These are phyloP conservation scores for Micropoecilia bifurca DNA, from an alignment of 2,797 vertebrate genomes.

Conservation along the genomic window DNA sequence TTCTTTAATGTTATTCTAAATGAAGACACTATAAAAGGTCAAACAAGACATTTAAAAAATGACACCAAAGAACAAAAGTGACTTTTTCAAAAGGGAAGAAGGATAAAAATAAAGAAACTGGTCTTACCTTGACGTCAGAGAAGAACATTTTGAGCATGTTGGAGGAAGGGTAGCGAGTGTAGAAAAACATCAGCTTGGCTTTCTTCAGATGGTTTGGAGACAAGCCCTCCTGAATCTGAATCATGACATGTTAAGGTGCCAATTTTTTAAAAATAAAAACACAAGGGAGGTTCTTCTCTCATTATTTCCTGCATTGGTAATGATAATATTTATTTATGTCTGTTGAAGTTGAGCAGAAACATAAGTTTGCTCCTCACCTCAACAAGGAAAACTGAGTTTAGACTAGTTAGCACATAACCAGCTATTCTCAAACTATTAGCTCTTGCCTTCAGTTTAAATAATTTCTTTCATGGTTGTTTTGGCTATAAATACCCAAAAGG, in stretches of 20 bases:
- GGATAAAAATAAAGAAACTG: background rate
- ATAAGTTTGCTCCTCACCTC: background rate
- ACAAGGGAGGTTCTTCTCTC: background rate
- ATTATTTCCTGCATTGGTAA: background rate
- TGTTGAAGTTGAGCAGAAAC: background rate
- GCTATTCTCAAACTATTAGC: background rate
- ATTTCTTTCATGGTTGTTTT: background rate
- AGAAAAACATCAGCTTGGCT: slow-evolving; percentile 99
- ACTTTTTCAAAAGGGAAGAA: background rate
- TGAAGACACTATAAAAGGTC: background rate
- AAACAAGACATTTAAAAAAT: background rate
- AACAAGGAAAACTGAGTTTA: background rate
- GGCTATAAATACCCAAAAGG: background rate
- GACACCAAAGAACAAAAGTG: background rate
- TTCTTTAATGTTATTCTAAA: background rate
- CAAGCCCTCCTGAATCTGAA: slow-evolving; percentile 97
- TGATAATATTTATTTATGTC: background rate
- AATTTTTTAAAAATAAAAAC: background rate
- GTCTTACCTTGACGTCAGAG: slow-evolving; percentile 97
- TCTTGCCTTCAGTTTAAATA: background rate
- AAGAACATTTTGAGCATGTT: slow-evolving; percentile 99
- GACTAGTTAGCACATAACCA: background rate
- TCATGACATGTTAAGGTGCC: slow-evolving; percentile 86
- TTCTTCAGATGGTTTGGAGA: slow-evolving; percentile 99
- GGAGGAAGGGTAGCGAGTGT: slow-evolving; percentile 97